Conservation (phyloP, 2,888 invertebrate genomes). For the Mythimna albipuncta region DNA sequence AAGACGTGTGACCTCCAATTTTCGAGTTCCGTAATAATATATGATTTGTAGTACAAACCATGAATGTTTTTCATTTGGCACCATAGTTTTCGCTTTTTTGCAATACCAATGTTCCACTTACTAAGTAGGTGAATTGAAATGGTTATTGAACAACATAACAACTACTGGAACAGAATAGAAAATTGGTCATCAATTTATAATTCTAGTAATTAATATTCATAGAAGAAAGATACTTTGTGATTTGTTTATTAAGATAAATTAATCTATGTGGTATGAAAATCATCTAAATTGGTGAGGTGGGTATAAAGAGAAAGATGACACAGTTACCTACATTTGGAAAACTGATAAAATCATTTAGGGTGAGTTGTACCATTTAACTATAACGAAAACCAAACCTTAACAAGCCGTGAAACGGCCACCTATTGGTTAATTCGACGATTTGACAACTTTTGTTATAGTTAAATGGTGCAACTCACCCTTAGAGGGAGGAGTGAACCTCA, state of each 20-base stretch:
- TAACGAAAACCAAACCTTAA: no score
- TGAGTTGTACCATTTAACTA: no score
- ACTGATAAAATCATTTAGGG: slow-evolving; percentile 30
- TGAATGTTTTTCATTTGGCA: slow-evolving; percentile 37
- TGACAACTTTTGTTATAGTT: not conserved
- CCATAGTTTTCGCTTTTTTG: slow-evolving; percentile 47
- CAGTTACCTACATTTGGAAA: slow-evolving; percentile 53
- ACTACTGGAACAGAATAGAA: slow-evolving; percentile 53
- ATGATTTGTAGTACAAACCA: slow-evolving; percentile 49
- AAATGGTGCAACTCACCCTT: no score
- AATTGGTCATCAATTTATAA: slow-evolving; percentile 16
- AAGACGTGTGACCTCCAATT: slow-evolving; percentile 87
- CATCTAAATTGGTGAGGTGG: slow-evolving; percentile 10
- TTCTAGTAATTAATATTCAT: slow-evolving; percentile 18
- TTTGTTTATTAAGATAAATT: slow-evolving; percentile 1
- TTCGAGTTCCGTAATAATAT: slow-evolving; percentile 69
- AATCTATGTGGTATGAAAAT: not conserved
- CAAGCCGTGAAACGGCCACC: no score
- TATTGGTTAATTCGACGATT: no score
- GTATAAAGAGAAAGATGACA: slow-evolving; percentile 44
- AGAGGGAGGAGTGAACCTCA: slow-evolving; percentile 28
- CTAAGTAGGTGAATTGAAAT: slow-evolving; percentile 79
- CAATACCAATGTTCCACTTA: slow-evolving; percentile 70
- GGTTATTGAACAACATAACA: slow-evolving; percentile 77
- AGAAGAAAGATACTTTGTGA: slow-evolving; percentile 1